These are phyloP conservation scores for Hyphantria cunea DNA, from an alignment of 1,140 invertebrate species.

Conservation along the genomic window DNA sequence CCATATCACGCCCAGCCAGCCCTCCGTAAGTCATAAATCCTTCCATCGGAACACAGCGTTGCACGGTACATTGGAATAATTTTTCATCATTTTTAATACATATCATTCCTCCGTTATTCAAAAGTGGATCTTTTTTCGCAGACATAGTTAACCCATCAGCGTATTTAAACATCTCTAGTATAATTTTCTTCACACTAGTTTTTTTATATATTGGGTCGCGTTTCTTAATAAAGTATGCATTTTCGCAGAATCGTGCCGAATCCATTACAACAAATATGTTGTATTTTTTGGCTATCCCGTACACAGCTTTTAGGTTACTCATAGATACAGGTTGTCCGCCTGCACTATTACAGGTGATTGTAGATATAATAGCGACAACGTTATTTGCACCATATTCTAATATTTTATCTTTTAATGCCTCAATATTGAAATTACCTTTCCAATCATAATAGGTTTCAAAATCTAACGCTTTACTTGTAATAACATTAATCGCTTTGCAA, in stretches of 20 bases:
- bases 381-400: neutral
- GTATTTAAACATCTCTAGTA: neutral
- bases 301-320: neutral
- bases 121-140: neutral
- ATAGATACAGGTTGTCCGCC: conserved; percentile 1
- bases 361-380: neutral
- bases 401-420: neutral
- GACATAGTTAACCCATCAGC: conserved; percentile 1
- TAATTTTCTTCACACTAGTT: neutral
- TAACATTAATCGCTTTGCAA: neutral
- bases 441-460: conserved; percentile 3
- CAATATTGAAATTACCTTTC: conserved; percentile 3
- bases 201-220: neutral
- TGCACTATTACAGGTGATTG: neutral
- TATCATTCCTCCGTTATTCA: neutral
- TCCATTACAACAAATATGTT: conserved; percentile 2
- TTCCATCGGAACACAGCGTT: neutral
- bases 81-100: neutral
- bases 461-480: conserved; percentile 1
- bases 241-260: neutral
- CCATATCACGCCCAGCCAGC: neutral
- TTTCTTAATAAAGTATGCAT: conserved; percentile 6
- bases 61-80: neutral
- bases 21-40: neutral
- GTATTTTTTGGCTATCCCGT: neutral